Evolutionary conservation across 2,113 vertebrate genomes (phyloP).

Genomic region (Brienomyrus longianalis): DNA sequence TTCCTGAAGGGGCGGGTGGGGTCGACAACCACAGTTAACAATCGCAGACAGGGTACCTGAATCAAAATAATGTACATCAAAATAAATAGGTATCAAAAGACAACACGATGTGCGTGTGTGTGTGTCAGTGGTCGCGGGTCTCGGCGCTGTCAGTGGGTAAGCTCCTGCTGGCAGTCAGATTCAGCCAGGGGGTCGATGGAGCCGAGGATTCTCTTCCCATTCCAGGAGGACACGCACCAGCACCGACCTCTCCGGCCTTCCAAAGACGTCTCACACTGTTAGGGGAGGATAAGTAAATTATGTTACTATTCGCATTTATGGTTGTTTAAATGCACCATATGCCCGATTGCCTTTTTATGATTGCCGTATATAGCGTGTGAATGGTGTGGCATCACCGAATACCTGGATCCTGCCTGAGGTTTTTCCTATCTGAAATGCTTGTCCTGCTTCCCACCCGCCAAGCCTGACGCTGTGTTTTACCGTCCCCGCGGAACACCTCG

Average conservation of each 20-base stretch:
- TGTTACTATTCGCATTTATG: not conserved
- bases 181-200: conserved; percentile 66
- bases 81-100: conserved; percentile 55
- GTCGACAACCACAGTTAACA: conserved; percentile 39
- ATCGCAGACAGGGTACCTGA: conserved; percentile 67
- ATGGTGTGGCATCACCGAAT: not conserved
- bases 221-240: conserved; percentile 89
- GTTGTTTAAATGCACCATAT: too few species aligned
- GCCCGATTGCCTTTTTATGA: not conserved
- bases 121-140: not conserved
- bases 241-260: conserved; percentile 77
- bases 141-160: conserved; percentile 34
- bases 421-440: not conserved
- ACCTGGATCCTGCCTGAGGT: not conserved
- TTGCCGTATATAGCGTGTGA: not conserved
- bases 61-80: conserved; percentile 52
- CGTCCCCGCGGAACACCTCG: not conserved
- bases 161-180: conserved; percentile 69
- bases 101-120: conserved; percentile 46
- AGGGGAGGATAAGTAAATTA: conserved; percentile 4
- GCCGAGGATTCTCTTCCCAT: conserved; percentile 73
- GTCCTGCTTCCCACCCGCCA: not conserved
- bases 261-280: conserved; percentile 82
- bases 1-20: conserved; percentile 48
- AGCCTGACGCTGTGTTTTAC: not conserved